phyloP scores from a whole-genome alignment of 2,797 vertebrate genomes.

The Gastrophryne carolinensis region DNA sequence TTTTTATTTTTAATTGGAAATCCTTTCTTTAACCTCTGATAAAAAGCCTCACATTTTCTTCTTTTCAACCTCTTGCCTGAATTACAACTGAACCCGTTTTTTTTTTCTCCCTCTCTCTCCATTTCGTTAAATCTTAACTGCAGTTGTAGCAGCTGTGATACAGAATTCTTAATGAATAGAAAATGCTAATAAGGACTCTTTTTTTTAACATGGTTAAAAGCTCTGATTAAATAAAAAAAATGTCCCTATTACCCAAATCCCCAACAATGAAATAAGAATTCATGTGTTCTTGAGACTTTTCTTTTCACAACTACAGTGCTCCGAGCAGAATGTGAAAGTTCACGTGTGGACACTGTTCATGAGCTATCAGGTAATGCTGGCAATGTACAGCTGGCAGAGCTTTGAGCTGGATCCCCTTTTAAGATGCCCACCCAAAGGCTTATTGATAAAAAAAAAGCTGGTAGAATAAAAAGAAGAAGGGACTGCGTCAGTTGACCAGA shows the following conservation, averaged over 20 bases:
- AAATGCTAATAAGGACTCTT: slow-evolving; percentile 66
- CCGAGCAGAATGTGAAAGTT: slow-evolving; percentile 42
- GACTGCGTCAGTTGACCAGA: slow-evolving; percentile 10
- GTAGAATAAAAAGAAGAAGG: slow-evolving; percentile 4
- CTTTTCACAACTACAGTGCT: slow-evolving; percentile 29
- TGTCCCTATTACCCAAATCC: slow-evolving; percentile 52
- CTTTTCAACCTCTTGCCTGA: slow-evolving; percentile 65
- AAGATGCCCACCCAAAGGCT: slow-evolving; percentile 40
- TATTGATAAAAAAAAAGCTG: background rate
- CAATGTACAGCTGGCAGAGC: slow-evolving; percentile 37
- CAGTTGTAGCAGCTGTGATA: slow-evolving; percentile 68
- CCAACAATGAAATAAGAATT: slow-evolving; percentile 44
- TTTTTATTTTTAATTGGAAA: slow-evolving; percentile 59
- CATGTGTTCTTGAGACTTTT: slow-evolving; percentile 42
- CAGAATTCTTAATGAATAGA: slow-evolving; percentile 65
- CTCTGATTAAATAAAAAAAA: slow-evolving; percentile 55
- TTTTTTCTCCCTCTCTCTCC: slow-evolving; percentile 53
- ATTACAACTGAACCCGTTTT: slow-evolving; percentile 58
- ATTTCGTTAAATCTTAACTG: slow-evolving; percentile 59
- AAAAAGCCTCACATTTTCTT: slow-evolving; percentile 58
- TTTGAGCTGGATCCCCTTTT: slow-evolving; percentile 26
- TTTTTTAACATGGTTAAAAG: slow-evolving; percentile 56
- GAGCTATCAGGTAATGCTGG: slow-evolving; percentile 33
- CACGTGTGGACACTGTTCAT: slow-evolving; percentile 18
- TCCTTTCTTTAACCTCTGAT: slow-evolving; percentile 62